phyloP scores from a whole-genome alignment of 2,113 vertebrate genomes.

The Scytalopus superciliaris region DNA sequence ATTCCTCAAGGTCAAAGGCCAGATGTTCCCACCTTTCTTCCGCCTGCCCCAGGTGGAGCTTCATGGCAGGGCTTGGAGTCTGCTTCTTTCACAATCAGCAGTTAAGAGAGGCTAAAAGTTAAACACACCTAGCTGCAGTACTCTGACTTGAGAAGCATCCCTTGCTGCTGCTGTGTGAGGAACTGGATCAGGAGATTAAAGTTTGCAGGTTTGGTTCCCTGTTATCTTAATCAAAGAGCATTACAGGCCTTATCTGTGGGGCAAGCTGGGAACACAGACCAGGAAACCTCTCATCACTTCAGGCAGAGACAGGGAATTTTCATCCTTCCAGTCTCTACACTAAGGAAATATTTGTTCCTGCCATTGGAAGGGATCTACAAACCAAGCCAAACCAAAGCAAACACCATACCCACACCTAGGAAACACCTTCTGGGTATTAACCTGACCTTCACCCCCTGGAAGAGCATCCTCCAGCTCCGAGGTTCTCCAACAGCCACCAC shows the following conservation, averaged over 20 bases:
- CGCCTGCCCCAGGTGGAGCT: background rate
- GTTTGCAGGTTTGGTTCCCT: background rate
- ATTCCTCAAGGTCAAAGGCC: background rate
- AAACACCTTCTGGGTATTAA: background rate
- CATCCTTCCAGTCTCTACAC: background rate
- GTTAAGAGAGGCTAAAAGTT: background rate
- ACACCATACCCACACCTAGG: background rate
- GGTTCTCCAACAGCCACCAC: fast-evolving
- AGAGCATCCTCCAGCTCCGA: background rate
- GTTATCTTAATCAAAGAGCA: background rate
- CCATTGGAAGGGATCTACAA: fast-evolving
- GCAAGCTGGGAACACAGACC: background rate
- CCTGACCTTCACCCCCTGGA: background rate
- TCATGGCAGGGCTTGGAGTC: background rate
- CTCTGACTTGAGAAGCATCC: fast-evolving
- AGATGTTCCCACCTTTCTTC: background rate
- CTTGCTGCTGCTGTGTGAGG: background rate
- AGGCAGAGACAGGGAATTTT: background rate
- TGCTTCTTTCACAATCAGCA: background rate
- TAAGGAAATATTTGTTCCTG: background rate
- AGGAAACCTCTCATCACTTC: background rate
- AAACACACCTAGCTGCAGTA: background rate
- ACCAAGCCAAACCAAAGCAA: background rate
- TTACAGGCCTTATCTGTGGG: background rate
- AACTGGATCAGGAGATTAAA: background rate